Conservation (phyloP, 2,888 invertebrate species). For the Cephalotes varians region DNA sequence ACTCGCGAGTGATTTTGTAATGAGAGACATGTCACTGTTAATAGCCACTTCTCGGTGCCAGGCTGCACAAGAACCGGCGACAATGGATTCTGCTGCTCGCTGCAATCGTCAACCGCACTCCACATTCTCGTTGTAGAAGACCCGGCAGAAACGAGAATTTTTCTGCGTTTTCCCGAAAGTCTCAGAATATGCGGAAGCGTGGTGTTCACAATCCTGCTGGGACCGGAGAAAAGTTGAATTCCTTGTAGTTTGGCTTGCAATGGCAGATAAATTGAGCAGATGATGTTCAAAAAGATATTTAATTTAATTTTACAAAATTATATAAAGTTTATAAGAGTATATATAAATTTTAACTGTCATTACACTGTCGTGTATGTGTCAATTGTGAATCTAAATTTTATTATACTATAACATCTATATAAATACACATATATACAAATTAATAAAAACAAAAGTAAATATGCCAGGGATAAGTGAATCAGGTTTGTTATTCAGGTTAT, state of each 20-base stretch:
- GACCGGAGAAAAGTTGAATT: slow-evolving; percentile 26
- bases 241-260: not conserved
- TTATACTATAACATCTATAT: not conserved
- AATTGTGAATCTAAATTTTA: not conserved
- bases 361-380: not conserved
- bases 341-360: slow-evolving; percentile 13
- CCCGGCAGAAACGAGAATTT: not conserved
- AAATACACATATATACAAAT: not conserved
- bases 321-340: not conserved
- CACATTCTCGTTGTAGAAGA: not conserved
- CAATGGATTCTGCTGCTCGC: not conserved
- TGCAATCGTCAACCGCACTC: not conserved
- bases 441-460: slow-evolving; percentile 4
- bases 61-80: slow-evolving; percentile 5
- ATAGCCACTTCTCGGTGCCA: not conserved
- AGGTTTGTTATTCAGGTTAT: slow-evolving; percentile 15
- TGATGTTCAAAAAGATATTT: not conserved
- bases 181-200: slow-evolving; percentile 12
- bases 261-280: not conserved
- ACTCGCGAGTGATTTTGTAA: slow-evolving; percentile 70
- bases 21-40: slow-evolving; percentile 33
- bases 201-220: not conserved
- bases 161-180: not conserved
- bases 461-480: not conserved
- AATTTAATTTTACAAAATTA: not conserved